phyloP scores from a whole-genome alignment of 2,888 invertebrate species.

The Acronicta aceris region DNA sequence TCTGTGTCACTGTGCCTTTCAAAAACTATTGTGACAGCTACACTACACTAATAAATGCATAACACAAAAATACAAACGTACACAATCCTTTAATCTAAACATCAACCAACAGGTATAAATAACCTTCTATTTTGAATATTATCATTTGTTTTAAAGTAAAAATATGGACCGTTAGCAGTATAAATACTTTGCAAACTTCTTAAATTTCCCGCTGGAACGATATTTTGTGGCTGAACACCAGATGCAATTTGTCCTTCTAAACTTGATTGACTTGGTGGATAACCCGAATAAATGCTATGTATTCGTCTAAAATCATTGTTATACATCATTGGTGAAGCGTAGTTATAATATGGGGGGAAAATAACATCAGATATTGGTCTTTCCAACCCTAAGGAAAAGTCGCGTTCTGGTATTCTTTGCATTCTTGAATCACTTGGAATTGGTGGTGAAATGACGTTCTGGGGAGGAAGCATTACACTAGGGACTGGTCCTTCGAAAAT shows the following conservation, averaged over 20 bases:
- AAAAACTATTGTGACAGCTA: constrained; percentile 3
- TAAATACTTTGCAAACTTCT: constrained; percentile 23
- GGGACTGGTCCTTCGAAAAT: neutral
- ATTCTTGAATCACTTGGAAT: constrained; percentile 3
- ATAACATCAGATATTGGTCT: constrained; percentile 6
- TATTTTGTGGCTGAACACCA: constrained; percentile 71
- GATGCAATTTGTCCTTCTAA: constrained; percentile 77
- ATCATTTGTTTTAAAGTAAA: constrained; percentile 33
- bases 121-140: constrained; percentile 7
- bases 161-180: constrained; percentile 45
- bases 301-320: neutral
- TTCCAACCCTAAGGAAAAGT: constrained; percentile 3
- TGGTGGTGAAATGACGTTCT: constrained; percentile 2
- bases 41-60: constrained; percentile 40
- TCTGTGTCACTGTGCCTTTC: neutral
- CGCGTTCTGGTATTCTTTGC: constrained; percentile 1
- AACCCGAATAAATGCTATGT: neutral
- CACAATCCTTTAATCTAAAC: neutral
- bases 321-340: neutral
- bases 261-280: constrained; percentile 68
- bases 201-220: constrained; percentile 23
- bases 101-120: constrained; percentile 32
- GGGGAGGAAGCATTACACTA: neutral
- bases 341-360: constrained; percentile 1
- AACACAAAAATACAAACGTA: neutral